Evolutionary conservation across 2,113 vertebrate genomes (phyloP).

Genomic region (Hippocampus zosterae): DNA sequence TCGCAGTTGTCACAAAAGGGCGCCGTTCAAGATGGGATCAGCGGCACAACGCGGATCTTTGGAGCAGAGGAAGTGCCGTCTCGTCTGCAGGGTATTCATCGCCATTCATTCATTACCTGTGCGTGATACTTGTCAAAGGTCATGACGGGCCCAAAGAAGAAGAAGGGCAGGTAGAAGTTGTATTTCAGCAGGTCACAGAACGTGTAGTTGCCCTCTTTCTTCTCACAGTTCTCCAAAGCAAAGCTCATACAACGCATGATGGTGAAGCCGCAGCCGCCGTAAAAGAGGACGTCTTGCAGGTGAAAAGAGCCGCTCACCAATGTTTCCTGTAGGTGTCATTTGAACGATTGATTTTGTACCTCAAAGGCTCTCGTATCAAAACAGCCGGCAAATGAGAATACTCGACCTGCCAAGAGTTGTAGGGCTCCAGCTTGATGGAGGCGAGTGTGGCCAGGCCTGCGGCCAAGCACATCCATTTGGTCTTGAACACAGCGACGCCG

Average conservation of each 20-base stretch:
- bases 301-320: constrained; percentile 84
- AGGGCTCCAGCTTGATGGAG: constrained; percentile 92
- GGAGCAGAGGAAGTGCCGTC: no score
- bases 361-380: not conserved
- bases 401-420: constrained; percentile 91
- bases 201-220: constrained; percentile 80
- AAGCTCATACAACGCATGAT: constrained; percentile 96
- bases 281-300: constrained; percentile 93
- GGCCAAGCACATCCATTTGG: constrained; percentile 83
- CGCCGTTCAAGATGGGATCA: no score
- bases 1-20: no score
- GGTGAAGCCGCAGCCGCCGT: constrained; percentile 86
- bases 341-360: not conserved
- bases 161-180: constrained; percentile 99
- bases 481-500: constrained; percentile 78
- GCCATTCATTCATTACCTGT: constrained; percentile 66
- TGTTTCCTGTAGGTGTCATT: constrained; percentile 46
- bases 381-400: not conserved
- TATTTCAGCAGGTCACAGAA: constrained; percentile 89
- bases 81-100: no score
- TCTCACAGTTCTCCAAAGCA: constrained; percentile 83
- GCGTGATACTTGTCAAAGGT: constrained; percentile 86
- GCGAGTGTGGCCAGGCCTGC: constrained; percentile 84
- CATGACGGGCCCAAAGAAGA: constrained; percentile 97
- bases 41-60: no score